These are phyloP conservation scores for Trachelus iudaicus DNA, from an alignment of 2,888 invertebrate species.

Conservation along the genomic window DNA sequence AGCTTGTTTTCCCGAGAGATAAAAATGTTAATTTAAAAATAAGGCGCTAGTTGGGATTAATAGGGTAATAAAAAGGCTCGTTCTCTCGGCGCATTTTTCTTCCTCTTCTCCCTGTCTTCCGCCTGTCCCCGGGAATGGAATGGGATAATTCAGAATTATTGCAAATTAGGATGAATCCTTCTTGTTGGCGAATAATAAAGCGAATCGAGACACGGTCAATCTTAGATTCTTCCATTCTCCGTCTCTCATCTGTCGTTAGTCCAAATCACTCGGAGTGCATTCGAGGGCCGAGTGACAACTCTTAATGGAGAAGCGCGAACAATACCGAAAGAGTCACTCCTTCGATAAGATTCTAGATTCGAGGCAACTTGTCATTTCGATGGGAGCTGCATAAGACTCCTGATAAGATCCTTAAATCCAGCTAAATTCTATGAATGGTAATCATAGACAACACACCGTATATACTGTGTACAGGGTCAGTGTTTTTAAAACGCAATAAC, in stretches of 20 bases:
- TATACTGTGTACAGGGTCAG: no score
- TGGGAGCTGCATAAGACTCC: background rate
- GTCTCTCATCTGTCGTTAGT: background rate
- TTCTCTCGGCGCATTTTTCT: constrained; percentile 44
- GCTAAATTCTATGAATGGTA: background rate
- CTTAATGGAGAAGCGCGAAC: constrained; percentile 17
- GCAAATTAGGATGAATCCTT: constrained; percentile 48
- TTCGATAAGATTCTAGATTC: background rate
- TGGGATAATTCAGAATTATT: constrained; percentile 56
- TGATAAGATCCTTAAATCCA: background rate
- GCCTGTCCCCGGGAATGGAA: constrained; percentile 35
- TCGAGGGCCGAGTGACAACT: constrained; percentile 13
- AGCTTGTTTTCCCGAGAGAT: constrained; percentile 59
- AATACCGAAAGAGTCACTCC: background rate
- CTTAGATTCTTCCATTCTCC: background rate
- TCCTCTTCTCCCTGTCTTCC: constrained; percentile 30
- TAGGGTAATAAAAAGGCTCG: constrained; percentile 60
- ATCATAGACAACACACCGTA: background rate
- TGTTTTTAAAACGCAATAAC: no score
- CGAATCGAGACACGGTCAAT: background rate
- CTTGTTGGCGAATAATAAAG: constrained; percentile 51
- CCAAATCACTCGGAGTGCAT: background rate
- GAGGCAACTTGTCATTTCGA: background rate
- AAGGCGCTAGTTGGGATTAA: constrained; percentile 62
- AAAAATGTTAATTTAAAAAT: constrained; percentile 64